Evolutionary conservation across 2,797 vertebrate genomes (phyloP), one percentile per base, ranked within the genome.

Genomic region (Pseudochirops cupreus): DNA sequence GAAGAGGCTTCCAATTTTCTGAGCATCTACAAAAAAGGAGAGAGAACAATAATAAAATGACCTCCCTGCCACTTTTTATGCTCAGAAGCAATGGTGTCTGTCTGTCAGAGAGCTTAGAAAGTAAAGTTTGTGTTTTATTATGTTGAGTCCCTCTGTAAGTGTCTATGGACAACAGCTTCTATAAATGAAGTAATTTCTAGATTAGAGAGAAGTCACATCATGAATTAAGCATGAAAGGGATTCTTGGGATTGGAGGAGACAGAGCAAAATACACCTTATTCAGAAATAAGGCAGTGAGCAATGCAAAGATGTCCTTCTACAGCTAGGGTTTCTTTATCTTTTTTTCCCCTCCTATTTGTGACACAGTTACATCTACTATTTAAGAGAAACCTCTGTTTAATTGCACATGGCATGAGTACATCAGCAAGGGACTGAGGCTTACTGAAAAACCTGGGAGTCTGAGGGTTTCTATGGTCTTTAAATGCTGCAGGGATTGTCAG

Each of bases 221-320:
- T 28, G 92, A 82, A 97, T 11, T 24, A 13, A 92, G 74, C 91
- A 96, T 67, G 82, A 58, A 93, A 94, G 29, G 93, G 94, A 97
- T 54, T 62, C 28, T 57, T 29, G 5, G 91, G 1, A 11, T 50
- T 92, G 55, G 91, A 26, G 18, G 91, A 52, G 95, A 52, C 92
- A 93, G 96, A 98, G 96, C 33, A 82, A 97, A 98, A 95, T 90
- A 96, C 95, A 26, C 54, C 50, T 94, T 52, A 89, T 67, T 74
- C 50, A 58, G 1, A 50, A 53, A 55, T 62, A 50, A 95, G 52
- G 12, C 0, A 90, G 2, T 26, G 2, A n/a, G 33, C 90, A 89
- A 50, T 1, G 2, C 7, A 11, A 39, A 28, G 56, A 50, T 53
- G 54, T 59, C 12, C 58, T 28, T 28, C 26, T 91, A 16, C 7